Evolutionary conservation across 2,797 vertebrate species (phyloP).

Genomic region (Lemur catta): DNA sequence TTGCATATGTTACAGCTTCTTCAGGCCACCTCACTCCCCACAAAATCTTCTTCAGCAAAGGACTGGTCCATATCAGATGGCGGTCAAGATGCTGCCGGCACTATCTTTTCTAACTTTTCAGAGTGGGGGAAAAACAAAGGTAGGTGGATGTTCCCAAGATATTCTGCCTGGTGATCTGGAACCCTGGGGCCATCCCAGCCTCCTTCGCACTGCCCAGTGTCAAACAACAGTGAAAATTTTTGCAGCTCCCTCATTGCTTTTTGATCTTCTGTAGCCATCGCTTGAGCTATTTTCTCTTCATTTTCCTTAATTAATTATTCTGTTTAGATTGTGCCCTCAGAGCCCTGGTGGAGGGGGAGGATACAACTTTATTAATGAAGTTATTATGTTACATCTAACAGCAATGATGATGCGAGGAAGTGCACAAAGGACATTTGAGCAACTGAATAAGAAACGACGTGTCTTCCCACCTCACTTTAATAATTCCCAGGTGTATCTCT

Average conservation of each 20-base stretch:
- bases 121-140: background rate
- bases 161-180: background rate
- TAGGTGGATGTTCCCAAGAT: background rate
- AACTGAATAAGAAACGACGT: background rate
- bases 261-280: background rate
- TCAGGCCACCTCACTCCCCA: background rate
- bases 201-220: background rate
- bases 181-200: background rate
- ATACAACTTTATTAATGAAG: slow-evolving; percentile 32
- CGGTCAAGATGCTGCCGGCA: background rate
- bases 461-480: background rate
- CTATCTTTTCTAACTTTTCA: background rate
- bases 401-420: background rate
- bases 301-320: slow-evolving; percentile 46
- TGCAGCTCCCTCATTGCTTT: background rate
- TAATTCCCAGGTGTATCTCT: background rate
- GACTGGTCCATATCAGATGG: too few relatives aligned
- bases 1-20: background rate
- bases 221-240: background rate
- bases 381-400: slow-evolving; percentile 9
- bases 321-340: background rate
- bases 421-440: background rate
- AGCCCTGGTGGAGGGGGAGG: background rate
- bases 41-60: background rate
- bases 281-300: background rate